Evolutionary conservation across 1,140 invertebrate genomes (phyloP).

Genomic region (Ooceraea biroi): DNA sequence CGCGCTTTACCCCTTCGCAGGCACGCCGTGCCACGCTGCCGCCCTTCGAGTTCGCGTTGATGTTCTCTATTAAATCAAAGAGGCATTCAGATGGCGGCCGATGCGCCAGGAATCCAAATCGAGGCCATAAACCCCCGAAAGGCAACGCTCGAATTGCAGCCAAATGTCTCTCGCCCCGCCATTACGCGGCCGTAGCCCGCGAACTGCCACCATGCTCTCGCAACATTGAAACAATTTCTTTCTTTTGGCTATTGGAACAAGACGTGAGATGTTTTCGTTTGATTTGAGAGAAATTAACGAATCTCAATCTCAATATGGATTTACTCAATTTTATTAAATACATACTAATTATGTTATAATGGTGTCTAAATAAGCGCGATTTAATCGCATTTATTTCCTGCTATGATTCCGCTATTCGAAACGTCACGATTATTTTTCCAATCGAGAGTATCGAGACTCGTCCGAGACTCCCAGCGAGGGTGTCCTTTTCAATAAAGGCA

Average conservation of each 20-base stretch:
- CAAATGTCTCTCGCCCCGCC: slow-evolving; percentile 71
- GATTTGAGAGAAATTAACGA: too few species aligned
- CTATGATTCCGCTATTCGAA: neutral
- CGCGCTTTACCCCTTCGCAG: slow-evolving; percentile 55
- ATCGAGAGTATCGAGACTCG: slow-evolving; percentile 48
- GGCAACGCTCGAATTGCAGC: slow-evolving; percentile 69
- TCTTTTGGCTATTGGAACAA: neutral
- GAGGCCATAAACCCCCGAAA: slow-evolving; percentile 71
- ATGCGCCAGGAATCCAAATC: slow-evolving; percentile 82
- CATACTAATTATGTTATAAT: too few species aligned
- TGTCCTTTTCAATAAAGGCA: slow-evolving; percentile 75
- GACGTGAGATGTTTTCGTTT: neutral
- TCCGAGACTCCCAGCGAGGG: slow-evolving; percentile 37
- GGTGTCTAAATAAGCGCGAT: neutral
- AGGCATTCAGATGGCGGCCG: slow-evolving; percentile 81
- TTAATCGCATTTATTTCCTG: neutral
- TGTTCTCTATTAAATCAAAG: slow-evolving; percentile 84
- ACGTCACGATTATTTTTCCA: slow-evolving; percentile 69
- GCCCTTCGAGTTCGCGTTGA: slow-evolving; percentile 77
- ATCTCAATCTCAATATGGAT: neutral
- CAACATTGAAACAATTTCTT: slow-evolving; percentile 28
- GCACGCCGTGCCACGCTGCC: slow-evolving; percentile 16
- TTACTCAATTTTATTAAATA: too few species aligned
- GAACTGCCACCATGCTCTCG: neutral
- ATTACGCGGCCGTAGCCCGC: slow-evolving; percentile 46